Conservation (phyloP, 2,797 vertebrate genomes). For the Margarornis squamiger region DNA sequence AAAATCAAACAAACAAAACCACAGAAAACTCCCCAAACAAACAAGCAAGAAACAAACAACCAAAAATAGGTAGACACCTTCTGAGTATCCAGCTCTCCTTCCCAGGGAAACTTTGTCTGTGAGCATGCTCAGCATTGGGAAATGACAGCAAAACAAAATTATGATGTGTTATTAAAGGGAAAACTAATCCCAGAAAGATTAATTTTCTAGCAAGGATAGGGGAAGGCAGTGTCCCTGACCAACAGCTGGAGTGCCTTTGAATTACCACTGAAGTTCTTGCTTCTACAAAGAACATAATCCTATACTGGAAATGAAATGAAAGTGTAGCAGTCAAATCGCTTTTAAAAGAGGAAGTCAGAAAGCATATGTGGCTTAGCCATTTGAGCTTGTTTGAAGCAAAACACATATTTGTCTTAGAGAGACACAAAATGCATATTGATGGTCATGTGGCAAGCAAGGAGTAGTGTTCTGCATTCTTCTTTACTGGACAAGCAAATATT, state of each 20-base stretch:
- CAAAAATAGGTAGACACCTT: accelerated
- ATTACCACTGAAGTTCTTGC: not conserved
- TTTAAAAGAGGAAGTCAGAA: not conserved
- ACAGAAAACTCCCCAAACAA: not conserved
- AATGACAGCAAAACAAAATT: not conserved
- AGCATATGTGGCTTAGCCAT: not conserved
- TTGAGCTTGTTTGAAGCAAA: not conserved
- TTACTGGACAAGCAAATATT: not conserved
- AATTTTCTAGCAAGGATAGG: not conserved
- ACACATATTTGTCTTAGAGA: not conserved
- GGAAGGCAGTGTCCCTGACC: not conserved
- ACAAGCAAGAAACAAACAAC: not conserved
- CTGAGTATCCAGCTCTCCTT: not conserved
- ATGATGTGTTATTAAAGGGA: not conserved
- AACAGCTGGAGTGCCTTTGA: not conserved
- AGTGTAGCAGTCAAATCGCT: not conserved
- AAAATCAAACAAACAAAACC: not conserved
- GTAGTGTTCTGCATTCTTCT: not conserved
- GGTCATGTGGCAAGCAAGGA: not conserved
- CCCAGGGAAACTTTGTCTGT: not conserved
- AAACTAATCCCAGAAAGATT: not conserved
- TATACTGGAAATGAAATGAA: not conserved
- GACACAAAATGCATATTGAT: not conserved
- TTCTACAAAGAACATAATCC: not conserved
- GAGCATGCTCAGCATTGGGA: not conserved